Evolutionary conservation across 2,113 vertebrate genomes (phyloP).

Genomic region (Oreocharis arfaki): DNA sequence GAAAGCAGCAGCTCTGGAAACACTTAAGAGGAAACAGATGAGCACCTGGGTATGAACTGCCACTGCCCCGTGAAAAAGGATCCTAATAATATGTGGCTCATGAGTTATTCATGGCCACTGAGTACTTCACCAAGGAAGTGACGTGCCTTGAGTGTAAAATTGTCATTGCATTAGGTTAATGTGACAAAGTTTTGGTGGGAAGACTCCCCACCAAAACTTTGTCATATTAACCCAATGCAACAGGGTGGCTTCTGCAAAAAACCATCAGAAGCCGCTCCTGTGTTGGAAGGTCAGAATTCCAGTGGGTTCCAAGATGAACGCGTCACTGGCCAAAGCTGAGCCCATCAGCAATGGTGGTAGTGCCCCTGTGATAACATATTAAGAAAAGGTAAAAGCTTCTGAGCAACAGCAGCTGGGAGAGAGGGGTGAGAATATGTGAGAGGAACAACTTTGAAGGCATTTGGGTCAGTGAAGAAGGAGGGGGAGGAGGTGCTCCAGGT

Average conservation of each 20-base stretch:
- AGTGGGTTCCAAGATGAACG: not conserved
- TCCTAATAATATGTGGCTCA: accelerated
- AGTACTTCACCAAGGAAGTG: not conserved
- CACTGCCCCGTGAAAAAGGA: not conserved
- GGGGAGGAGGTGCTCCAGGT: not conserved
- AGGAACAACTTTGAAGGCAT: not conserved
- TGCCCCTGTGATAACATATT: accelerated
- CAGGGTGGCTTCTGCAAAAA: not conserved
- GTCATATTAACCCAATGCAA: not conserved
- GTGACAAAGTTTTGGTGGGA: not conserved
- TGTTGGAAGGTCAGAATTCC: not conserved
- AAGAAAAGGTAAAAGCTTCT: not conserved
- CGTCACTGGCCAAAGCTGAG: not conserved
- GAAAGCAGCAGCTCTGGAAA: not conserved
- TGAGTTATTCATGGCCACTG: not conserved
- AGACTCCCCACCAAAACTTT: not conserved
- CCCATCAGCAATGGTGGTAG: not conserved
- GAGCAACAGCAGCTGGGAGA: not conserved
- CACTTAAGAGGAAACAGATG: not conserved
- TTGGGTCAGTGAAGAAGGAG: not conserved
- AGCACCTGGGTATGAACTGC: not conserved
- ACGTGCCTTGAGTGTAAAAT: not conserved
- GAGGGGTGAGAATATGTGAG: not conserved
- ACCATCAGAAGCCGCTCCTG: not conserved
- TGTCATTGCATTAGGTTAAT: not conserved